phyloP scores from a whole-genome alignment of 2,797 vertebrate species.

The Oreortyx pictus region DNA sequence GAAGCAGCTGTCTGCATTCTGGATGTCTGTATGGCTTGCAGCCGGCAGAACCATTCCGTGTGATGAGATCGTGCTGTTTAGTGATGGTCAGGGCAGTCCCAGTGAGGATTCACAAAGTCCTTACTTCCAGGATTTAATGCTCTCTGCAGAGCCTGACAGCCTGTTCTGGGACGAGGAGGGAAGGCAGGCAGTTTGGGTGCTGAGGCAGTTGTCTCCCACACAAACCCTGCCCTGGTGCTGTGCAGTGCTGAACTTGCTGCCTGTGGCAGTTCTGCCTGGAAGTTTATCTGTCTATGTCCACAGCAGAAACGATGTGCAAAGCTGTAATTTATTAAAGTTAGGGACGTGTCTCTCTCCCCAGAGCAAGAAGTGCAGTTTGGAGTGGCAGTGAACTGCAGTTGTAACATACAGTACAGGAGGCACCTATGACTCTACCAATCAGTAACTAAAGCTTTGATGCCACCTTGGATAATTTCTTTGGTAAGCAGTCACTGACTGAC shows the following conservation, averaged over 20 bases:
- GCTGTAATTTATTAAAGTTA: constrained; percentile 4
- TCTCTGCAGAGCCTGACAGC: not conserved
- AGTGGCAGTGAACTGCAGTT: constrained; percentile 30
- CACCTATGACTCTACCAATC: not conserved
- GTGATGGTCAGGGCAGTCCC: not conserved
- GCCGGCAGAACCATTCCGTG: not conserved
- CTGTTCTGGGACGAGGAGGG: not conserved
- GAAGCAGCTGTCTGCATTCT: not conserved
- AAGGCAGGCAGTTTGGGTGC: no score
- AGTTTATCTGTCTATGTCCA: not conserved
- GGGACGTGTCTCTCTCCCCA: constrained; percentile 9
- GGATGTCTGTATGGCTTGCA: not conserved
- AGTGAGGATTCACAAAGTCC: not conserved
- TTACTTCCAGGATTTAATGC: not conserved
- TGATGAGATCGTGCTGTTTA: not conserved
- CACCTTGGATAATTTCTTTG: not conserved
- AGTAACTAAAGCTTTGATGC: not conserved
- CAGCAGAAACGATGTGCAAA: constrained; percentile 51
- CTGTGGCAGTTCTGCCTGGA: not conserved
- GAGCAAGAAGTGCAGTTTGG: constrained; percentile 15
- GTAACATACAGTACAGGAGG: not conserved
- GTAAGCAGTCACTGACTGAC: constrained; percentile 22
- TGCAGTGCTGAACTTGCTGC: not conserved
- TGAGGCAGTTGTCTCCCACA: no score
- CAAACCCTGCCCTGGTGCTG: accelerated